Percentiles rank a stretch among this genome's conserved stretches.
phyloP scores from a whole-genome alignment of 2,797 vertebrate species.

The Atherinosoma microstoma region DNA sequence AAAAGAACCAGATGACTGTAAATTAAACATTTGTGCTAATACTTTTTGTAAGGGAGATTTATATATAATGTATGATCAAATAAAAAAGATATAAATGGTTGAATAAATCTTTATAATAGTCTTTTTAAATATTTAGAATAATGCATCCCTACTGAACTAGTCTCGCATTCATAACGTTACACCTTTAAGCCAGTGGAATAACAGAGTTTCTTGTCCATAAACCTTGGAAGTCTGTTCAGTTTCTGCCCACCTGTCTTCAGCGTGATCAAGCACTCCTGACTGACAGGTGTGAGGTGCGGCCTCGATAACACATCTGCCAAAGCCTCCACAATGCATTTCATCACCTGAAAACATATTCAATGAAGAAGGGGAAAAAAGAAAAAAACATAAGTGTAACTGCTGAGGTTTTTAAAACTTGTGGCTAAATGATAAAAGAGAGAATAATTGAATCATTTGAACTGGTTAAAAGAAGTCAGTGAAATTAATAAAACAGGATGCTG shows the following conservation, averaged over 20 bases:
- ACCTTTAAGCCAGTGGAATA: no score
- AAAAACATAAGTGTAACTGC: neutral
- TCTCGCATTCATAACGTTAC: neutral
- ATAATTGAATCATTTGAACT: neutral
- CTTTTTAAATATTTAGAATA: no score
- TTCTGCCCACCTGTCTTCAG: constrained; percentile 87
- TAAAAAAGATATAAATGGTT: neutral
- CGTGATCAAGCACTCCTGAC: constrained; percentile 88
- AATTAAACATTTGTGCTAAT: neutral
- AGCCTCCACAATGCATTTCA: constrained; percentile 95
- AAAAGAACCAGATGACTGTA: no score
- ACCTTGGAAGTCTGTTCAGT: neutral
- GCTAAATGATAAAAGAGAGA: neutral
- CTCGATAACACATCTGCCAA: constrained; percentile 91
- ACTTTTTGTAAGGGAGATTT: neutral
- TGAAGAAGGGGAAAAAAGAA: neutral
- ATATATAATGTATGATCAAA: neutral
- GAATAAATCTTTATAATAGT: no score
- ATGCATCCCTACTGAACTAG: neutral
- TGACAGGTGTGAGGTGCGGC: constrained; percentile 88
- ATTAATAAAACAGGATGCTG: neutral
- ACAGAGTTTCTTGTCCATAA: no score
- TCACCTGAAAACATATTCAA: constrained; percentile 83
- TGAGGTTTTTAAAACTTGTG: neutral
- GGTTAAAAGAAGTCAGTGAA: neutral